Conservation (phyloP, 2,797 vertebrate species). For the Erpetoichthys calabaricus region DNA sequence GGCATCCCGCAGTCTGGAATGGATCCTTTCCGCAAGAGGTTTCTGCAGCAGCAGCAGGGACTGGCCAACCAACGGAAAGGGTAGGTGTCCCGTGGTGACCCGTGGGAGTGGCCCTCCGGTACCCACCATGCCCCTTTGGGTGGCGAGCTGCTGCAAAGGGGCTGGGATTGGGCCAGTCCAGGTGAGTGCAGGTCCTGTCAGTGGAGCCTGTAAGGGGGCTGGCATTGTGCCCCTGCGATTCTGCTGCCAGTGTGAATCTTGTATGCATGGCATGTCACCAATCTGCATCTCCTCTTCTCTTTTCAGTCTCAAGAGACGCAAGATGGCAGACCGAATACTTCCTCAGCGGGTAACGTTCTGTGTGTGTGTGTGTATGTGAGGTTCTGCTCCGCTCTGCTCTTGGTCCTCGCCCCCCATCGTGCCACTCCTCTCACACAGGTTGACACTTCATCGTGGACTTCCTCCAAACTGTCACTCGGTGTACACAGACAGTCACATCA, state of each 20-base stretch:
- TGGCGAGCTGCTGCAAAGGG: not conserved
- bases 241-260: too few species aligned
- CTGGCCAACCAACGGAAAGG: slow-evolving; percentile 66
- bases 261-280: too few species aligned
- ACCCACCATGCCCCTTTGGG: too few species aligned
- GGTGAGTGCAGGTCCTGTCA: too few species aligned
- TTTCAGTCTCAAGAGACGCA: slow-evolving; percentile 79
- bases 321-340: slow-evolving; percentile 97
- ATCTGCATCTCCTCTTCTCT: slow-evolving; percentile 6
- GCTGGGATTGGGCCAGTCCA: slow-evolving; percentile 8
- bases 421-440: too few species aligned
- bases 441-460: too few species aligned
- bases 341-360: slow-evolving; percentile 72
- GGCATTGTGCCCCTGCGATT: too few species aligned
- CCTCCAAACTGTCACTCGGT: too few species aligned
- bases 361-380: slow-evolving; percentile 14
- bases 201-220: too few species aligned
- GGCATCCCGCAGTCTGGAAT: slow-evolving; percentile 74
- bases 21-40: slow-evolving; percentile 80
- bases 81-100: slow-evolving; percentile 39
- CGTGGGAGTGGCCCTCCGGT: not conserved
- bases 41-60: slow-evolving; percentile 68
- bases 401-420: too few species aligned
- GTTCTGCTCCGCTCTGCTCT: too few species aligned
- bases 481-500: too few species aligned